These are phyloP conservation scores for Delichon dasypus DNA, from an alignment of 2,797 vertebrate species.

Conservation along the genomic window DNA sequence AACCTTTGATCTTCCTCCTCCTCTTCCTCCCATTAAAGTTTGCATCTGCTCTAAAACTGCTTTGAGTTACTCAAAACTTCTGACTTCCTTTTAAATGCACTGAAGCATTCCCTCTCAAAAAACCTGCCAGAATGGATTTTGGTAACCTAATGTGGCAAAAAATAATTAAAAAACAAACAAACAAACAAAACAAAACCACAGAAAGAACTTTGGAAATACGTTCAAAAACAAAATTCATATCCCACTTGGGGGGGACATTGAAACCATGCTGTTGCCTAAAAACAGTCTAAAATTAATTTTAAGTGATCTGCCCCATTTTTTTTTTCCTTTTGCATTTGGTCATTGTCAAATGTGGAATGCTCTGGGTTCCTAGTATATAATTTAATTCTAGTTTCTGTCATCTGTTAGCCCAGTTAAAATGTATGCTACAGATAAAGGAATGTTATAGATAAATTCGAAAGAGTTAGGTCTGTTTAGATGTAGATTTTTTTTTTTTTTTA, in stretches of 20 bases:
- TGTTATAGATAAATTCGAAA: constrained; percentile 83
- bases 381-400: constrained; percentile 87
- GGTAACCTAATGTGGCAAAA: constrained; percentile 76
- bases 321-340: constrained; percentile 83
- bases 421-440: constrained; percentile 86
- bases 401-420: constrained; percentile 85
- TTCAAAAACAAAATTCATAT: constrained; percentile 72
- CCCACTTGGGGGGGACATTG: constrained; percentile 75
- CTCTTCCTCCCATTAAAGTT: constrained; percentile 82
- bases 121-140: constrained; percentile 83
- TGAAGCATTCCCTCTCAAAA: constrained; percentile 84
- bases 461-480: constrained; percentile 82
- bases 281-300: constrained; percentile 87
- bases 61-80: constrained; percentile 86
- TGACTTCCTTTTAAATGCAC: constrained; percentile 85
- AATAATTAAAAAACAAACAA: not conserved
- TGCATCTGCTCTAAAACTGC: constrained; percentile 83
- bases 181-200: not conserved
- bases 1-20: constrained; percentile 81
- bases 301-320: constrained; percentile 74
- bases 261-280: constrained; percentile 84
- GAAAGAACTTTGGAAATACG: constrained; percentile 74
- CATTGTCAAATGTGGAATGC: constrained; percentile 85
- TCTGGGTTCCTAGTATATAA: constrained; percentile 84
- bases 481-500: constrained; percentile 77